Percentiles rank a stretch among this genome's conserved stretches.
Conservation (phyloP, 1,140 invertebrate species). For the Chironomus tepperi region DNA sequence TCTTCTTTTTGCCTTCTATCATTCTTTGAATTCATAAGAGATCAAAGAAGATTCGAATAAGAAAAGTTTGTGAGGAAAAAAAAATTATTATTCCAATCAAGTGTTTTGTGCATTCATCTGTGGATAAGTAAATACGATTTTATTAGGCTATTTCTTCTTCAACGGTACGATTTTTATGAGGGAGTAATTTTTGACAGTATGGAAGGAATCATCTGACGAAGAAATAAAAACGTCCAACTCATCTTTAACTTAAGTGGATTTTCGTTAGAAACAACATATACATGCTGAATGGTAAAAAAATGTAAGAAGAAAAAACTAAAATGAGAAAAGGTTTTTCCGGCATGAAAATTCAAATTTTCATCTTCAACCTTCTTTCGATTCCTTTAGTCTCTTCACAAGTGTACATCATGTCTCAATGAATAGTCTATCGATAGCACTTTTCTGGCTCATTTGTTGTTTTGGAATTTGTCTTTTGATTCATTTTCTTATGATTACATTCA, state of each 20-base stretch:
- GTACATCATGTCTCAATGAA: no score
- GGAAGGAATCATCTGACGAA: not conserved
- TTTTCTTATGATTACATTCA: no score
- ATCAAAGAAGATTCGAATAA: no score
- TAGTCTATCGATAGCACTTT: no score
- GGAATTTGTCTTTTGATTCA: no score
- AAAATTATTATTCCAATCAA: conserved; percentile 22
- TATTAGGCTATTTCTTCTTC: not conserved
- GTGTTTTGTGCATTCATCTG: conserved; percentile 4
- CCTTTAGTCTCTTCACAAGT: not conserved
- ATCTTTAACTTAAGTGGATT: not conserved
- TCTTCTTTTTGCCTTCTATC: no score
- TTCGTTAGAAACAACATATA: not conserved
- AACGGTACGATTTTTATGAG: not conserved
- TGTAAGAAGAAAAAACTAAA: not conserved
- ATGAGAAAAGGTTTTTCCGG: conserved; percentile 18
- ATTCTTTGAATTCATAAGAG: no score
- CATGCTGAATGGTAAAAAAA: not conserved
- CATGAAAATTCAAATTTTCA: conserved; percentile 22
- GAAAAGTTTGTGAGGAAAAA: no score
- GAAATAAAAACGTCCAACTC: not conserved
- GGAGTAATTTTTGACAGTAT: not conserved
- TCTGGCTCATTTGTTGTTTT: no score
- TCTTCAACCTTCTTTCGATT: not conserved
- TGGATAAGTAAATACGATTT: conserved; percentile 8